Conservation (phyloP, 2,797 vertebrate species). For the Dipus sagitta region DNA sequence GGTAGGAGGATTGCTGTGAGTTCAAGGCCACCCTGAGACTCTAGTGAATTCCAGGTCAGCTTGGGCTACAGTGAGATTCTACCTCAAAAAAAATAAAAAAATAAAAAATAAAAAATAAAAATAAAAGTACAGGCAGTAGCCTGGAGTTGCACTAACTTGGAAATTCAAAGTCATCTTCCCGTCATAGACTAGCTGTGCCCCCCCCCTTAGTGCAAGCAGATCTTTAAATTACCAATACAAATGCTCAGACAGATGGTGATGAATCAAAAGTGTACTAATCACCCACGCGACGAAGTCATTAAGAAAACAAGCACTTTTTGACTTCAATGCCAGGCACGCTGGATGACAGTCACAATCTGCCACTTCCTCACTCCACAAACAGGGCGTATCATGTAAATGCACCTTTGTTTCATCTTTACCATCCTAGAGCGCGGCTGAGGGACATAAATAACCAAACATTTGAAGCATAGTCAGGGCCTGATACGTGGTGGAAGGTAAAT, state of each 20-base stretch:
- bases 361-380: not conserved
- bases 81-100: too few relatives aligned
- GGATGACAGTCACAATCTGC: constrained; percentile 16
- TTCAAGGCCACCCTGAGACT: too few relatives aligned
- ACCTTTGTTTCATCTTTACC: constrained; percentile 16
- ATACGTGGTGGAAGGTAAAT: not conserved
- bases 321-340: constrained; percentile 7
- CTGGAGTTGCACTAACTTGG: not conserved
- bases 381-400: not conserved
- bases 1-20: too few relatives aligned
- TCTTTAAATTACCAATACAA: constrained; percentile 39
- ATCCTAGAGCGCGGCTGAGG: not conserved
- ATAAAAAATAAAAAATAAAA: too few relatives aligned
- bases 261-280: constrained; percentile 15
- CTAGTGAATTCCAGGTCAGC: too few relatives aligned
- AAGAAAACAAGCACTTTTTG: constrained; percentile 63
- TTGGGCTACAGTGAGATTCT: too few relatives aligned
- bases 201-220: constrained; percentile 24
- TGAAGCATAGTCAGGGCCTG: constrained; percentile 2
- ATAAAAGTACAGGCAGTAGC: not conserved
- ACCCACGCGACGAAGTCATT: constrained; percentile 37
- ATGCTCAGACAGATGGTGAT: constrained; percentile 38
- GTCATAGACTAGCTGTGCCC: not conserved
- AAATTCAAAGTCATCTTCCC: constrained; percentile 50
- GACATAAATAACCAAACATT: constrained; percentile 10